Evolutionary conservation across 2,797 vertebrate genomes (phyloP).

Genomic region (Poecilia wingei): DNA sequence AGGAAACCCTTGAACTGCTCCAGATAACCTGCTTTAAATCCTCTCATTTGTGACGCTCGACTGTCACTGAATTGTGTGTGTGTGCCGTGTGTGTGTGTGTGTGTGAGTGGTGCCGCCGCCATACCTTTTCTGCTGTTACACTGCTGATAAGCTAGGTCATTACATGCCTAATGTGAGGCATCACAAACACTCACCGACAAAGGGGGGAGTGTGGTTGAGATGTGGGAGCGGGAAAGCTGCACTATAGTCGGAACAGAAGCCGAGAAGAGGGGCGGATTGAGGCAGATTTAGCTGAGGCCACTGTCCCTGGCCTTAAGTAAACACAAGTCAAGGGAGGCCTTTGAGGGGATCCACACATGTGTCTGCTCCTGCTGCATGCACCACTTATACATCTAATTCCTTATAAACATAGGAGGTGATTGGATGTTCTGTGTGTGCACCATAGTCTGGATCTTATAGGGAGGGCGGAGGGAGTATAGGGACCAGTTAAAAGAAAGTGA

Average conservation of each 20-base stretch:
- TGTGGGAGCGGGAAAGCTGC: constrained; percentile 19
- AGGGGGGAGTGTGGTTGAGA: constrained; percentile 23
- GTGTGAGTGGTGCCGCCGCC: constrained; percentile 14
- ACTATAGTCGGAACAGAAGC: constrained; percentile 44
- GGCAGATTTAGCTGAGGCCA: constrained; percentile 65
- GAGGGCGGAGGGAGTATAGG: constrained; percentile 27
- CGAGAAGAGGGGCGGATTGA: constrained; percentile 52
- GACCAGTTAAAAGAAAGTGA: constrained; percentile 67
- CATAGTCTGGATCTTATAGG: constrained; percentile 31
- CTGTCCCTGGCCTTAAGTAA: constrained; percentile 70
- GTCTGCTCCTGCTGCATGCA: constrained; percentile 49
- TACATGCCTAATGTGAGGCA: constrained; percentile 37
- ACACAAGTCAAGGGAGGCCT: constrained; percentile 70
- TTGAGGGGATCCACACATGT: constrained; percentile 65
- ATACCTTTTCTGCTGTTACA: constrained; percentile 22
- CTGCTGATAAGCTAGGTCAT: constrained; percentile 32
- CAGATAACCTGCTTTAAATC: constrained; percentile 36
- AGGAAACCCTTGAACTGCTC: constrained; percentile 44
- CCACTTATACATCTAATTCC: constrained; percentile 64
- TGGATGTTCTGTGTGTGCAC: constrained; percentile 35
- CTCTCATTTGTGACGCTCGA: constrained; percentile 18
- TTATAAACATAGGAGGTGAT: constrained; percentile 58
- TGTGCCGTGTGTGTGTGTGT: constrained; percentile 1
- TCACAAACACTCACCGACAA: constrained; percentile 14
- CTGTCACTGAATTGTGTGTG: not conserved